Evolutionary conservation across 2,797 vertebrate genomes (phyloP).

Genomic region (Crenichthys baileyi): DNA sequence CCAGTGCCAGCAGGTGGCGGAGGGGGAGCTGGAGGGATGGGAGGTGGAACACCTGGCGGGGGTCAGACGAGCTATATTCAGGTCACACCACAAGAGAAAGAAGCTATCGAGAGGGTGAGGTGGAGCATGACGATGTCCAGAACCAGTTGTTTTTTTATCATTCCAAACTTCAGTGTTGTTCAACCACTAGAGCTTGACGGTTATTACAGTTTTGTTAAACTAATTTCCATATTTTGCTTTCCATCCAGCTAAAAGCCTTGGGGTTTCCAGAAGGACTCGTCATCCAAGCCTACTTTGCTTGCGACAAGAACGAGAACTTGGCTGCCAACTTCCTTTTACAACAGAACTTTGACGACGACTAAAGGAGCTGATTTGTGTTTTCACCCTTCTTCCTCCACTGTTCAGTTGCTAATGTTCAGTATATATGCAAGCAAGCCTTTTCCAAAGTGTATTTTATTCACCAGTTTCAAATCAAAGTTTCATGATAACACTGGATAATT

Average conservation of each 20-base stretch:
- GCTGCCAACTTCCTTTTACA: slow-evolving; percentile 99
- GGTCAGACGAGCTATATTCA: slow-evolving; percentile 95
- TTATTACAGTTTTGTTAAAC: not conserved
- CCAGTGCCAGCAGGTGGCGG: slow-evolving; percentile 80
- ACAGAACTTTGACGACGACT: slow-evolving; percentile 98
- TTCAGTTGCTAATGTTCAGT: slow-evolving; percentile 79
- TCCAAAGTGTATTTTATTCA: slow-evolving; percentile 42
- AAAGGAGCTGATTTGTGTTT: slow-evolving; percentile 71
- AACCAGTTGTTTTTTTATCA: not conserved
- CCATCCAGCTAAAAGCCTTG: slow-evolving; percentile 92
- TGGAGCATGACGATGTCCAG: not conserved
- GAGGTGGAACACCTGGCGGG: slow-evolving; percentile 77
- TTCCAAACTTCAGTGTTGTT: not conserved
- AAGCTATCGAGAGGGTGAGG: slow-evolving; percentile 97
- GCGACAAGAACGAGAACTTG: slow-evolving; percentile 99
- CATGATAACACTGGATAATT: slow-evolving; percentile 83
- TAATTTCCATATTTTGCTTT: slow-evolving; percentile 18
- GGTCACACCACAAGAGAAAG: slow-evolving; percentile 97
- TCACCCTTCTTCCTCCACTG: slow-evolving; percentile 75
- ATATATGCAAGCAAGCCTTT: slow-evolving; percentile 75
- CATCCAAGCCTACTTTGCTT: slow-evolving; percentile 98
- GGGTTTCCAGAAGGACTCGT: slow-evolving; percentile 99
- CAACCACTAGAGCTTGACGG: not conserved
- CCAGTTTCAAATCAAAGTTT: slow-evolving; percentile 64
- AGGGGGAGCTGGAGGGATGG: slow-evolving; percentile 73